These are phyloP conservation scores for Falco columbarius DNA, from an alignment of 2,797 vertebrate genomes.

Conservation along the genomic window DNA sequence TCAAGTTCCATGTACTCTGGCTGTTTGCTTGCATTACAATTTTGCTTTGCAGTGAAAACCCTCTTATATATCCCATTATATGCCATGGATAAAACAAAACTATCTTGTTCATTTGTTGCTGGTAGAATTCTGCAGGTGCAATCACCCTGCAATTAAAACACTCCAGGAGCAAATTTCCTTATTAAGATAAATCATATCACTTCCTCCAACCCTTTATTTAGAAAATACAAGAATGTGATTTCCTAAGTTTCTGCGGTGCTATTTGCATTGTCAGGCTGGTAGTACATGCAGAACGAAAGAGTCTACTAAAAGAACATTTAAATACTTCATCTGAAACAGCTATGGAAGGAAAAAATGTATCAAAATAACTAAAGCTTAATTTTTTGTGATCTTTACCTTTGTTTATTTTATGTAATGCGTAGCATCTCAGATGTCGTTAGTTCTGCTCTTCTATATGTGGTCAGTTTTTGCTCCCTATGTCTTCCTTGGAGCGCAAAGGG, in stretches of 20 bases:
- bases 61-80: background rate
- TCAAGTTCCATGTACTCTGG: background rate
- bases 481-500: background rate
- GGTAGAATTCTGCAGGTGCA: background rate
- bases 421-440: fast-evolving
- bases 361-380: background rate
- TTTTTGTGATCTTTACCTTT: background rate
- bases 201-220: background rate
- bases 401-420: no score
- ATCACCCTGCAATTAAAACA: background rate
- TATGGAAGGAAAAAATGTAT: background rate
- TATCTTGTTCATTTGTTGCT: background rate
- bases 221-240: background rate
- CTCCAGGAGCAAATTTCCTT: background rate
- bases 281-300: background rate
- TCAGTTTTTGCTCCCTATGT: background rate
- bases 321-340: background rate
- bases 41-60: background rate
- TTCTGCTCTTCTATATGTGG: background rate
- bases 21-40: background rate
- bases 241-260: background rate
- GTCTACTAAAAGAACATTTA: background rate
- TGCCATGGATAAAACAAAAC: background rate
- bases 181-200: background rate
- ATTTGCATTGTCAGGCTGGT: background rate